Base-by-base conservation (phyloP, 1,140 invertebrate species). In the Cotesia typhae region DNA sequence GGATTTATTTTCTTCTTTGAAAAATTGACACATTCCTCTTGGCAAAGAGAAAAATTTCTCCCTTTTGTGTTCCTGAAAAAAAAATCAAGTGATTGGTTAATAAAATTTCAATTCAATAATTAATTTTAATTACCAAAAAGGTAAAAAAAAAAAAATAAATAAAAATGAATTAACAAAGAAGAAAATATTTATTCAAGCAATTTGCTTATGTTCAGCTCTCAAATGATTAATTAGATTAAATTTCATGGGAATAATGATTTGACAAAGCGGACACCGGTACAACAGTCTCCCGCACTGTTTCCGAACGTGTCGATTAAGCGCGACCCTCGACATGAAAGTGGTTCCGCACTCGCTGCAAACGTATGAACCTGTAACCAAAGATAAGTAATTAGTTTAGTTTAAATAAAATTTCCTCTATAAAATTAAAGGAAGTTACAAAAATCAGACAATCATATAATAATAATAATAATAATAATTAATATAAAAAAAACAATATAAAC, bases 231-330 rank as follows among this genome's bases (percentile, higher is more conserved):
- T 64, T 35, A 80, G 74, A 66, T 78, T 79, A 70, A 78, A 78
- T 66, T 80, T 80, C 79, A 80, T 80, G 0, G 79, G 79, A 76
- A 80, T 75, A 69, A 80, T 75, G 59, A 71, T 75, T 70, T 70
- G 71, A 65, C 79, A 80, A 57, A 78, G 72, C 0, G 75, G 77
- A 68, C 79, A 80, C 14, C 70, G 76, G 71, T 77, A 80, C 52
- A 80, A 75, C 35, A 78, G 55, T 55, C 79, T 67, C 41, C 80
- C 79, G 61, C 80, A 81, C n/a, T 80, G 79, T 69, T 81, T 74
- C 10, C 80, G 68, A 5, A 81, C 77, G 47, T 81, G 80, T 2
- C 78, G 74, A 51, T 80, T 80, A 37, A 80, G 68, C 0, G 77
- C 72, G 69, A 78, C 74, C 60, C 77, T 77, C 41, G 79, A 80